Conservation (phyloP, 64 coral and sea anemone species). For the Pachyseris speciosa region DNA sequence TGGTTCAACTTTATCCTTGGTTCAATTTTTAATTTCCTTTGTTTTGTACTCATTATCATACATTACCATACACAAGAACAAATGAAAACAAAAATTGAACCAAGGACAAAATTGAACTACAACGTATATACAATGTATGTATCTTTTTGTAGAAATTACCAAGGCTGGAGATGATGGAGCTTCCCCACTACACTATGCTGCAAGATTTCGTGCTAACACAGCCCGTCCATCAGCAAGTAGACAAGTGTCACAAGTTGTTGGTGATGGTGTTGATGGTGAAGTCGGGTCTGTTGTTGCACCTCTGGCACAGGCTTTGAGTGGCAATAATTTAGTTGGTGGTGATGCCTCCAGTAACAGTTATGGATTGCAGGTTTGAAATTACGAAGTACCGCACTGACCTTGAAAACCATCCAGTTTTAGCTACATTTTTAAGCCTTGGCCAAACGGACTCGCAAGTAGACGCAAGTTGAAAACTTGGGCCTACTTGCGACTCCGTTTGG, state of each 20-base stretch:
- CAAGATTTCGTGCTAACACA: slow-evolving; percentile 77
- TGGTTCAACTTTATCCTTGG: no score
- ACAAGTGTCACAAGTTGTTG: slow-evolving; percentile 22
- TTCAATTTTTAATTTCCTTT: no score
- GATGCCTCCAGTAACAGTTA: not conserved
- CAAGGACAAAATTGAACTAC: no score
- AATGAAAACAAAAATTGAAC: no score
- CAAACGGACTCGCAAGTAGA: no score
- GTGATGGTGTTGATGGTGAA: not conserved
- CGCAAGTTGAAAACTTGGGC: no score
- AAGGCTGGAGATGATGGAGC: slow-evolving; percentile 88
- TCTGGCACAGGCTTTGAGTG: not conserved
- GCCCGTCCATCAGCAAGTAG: slow-evolving; percentile 13
- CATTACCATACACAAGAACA: no score
- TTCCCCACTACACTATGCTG: slow-evolving; percentile 94
- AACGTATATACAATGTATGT: not conserved
- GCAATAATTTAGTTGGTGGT: not conserved
- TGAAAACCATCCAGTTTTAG: not conserved
- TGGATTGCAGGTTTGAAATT: not conserved
- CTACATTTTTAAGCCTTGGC: no score
- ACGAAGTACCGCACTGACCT: not conserved
- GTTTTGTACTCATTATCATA: no score
- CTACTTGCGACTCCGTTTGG: no score
- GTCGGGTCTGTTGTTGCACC: slow-evolving; percentile 24
- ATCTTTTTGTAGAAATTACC: slow-evolving; percentile 51